A percentile compares a stretch with the other conserved stretches of the same genome.
phyloP scores from a whole-genome alignment of 1,140 invertebrate genomes.

The Drosophila repleta region DNA sequence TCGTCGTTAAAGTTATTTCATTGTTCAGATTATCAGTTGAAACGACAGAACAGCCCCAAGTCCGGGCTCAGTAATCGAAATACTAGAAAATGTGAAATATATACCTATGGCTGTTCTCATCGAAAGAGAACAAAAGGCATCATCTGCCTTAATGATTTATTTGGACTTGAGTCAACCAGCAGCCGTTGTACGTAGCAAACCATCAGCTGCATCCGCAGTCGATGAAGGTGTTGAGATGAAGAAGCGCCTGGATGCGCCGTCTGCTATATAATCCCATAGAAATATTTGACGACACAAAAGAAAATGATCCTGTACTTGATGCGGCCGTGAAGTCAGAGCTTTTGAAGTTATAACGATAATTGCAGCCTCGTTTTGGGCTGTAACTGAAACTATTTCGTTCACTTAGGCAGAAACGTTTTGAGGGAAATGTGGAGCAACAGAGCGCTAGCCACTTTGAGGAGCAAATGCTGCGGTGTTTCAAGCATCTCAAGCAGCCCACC shows the following conservation, averaged over 20 bases:
- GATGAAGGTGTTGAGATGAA: background rate
- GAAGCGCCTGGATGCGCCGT: background rate
- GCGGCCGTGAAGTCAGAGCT: background rate
- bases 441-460: background rate
- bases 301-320: background rate
- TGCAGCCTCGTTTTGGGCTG: background rate
- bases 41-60: background rate
- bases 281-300: too few species aligned
- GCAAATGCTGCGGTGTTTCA: background rate
- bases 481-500: background rate
- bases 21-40: background rate
- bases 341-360: background rate
- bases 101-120: too few species aligned
- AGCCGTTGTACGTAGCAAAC: background rate
- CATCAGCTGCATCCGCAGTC: background rate
- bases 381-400: background rate
- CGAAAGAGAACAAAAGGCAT: background rate
- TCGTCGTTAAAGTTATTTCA: background rate
- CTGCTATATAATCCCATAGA: background rate
- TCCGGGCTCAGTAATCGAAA: background rate
- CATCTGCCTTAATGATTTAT: background rate
- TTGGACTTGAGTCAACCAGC: background rate
- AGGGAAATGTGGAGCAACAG: background rate
- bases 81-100: too few species aligned
- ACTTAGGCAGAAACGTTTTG: background rate